phyloP scores from a whole-genome alignment of 1,140 invertebrate species.

The Aphaenogaster rudis region DNA sequence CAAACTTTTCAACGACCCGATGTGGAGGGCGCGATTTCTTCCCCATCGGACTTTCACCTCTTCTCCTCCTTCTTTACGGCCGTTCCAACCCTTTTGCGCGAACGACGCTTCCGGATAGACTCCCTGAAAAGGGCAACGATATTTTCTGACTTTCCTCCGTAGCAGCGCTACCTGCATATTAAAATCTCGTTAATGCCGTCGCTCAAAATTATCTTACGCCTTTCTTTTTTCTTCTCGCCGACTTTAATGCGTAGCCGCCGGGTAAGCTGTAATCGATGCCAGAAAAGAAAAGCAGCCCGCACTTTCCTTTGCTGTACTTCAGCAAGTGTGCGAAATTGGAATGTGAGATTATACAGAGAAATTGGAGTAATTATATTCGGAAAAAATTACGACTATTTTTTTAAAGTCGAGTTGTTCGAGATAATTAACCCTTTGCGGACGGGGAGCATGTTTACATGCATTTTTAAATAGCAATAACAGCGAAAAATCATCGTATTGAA shows the following conservation, averaged over 20 bases:
- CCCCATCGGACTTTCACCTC: constrained; percentile 22
- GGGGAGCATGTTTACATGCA: no score
- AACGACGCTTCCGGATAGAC: constrained; percentile 51
- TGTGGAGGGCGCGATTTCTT: constrained; percentile 65
- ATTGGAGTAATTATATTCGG: constrained; percentile 18
- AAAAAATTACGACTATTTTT: background rate
- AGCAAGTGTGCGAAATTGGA: constrained; percentile 30
- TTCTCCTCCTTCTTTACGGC: background rate
- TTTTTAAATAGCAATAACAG: no score
- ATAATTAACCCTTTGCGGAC: no score
- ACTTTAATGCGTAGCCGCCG: constrained; percentile 55
- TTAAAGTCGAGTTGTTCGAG: background rate
- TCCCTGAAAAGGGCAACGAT: constrained; percentile 57
- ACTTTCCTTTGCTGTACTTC: constrained; percentile 1
- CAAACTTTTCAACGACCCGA: constrained; percentile 68
- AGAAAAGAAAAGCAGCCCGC: constrained; percentile 37
- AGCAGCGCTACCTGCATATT: constrained; percentile 53
- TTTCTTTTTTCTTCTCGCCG: constrained; percentile 34
- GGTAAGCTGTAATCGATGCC: constrained; percentile 51
- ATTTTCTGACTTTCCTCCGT: constrained; percentile 44
- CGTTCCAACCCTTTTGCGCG: constrained; percentile 36
- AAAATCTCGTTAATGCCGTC: constrained; percentile 62
- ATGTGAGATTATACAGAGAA: background rate
- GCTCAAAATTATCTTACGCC: constrained; percentile 47
- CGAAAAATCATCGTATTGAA: no score